Conservation (phyloP, 2,113 vertebrate genomes). For the Silurus glanis region DNA sequence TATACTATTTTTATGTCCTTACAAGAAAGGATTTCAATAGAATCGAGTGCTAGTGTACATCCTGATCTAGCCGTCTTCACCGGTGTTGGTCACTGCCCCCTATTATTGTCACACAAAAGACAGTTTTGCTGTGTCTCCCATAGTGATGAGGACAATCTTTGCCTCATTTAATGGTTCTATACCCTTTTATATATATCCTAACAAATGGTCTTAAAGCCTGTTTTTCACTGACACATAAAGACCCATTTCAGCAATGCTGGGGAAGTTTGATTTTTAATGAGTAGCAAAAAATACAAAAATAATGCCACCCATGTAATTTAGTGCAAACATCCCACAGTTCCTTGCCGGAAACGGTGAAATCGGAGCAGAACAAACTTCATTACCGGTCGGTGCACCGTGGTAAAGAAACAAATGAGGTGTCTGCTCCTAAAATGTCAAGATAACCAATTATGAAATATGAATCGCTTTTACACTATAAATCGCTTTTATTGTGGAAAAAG, state of each 20-base stretch:
- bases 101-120: conserved; percentile 15
- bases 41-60: conserved; percentile 11
- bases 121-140: background rate
- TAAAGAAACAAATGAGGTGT: conserved; percentile 71
- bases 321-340: conserved; percentile 58
- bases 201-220: conserved; percentile 38
- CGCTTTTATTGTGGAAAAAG: conserved; percentile 45
- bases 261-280: conserved; percentile 62
- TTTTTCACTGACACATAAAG: conserved; percentile 45
- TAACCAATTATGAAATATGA: conserved; percentile 77
- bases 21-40: conserved; percentile 7
- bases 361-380: conserved; percentile 64
- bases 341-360: conserved; percentile 62
- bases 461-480: conserved; percentile 63
- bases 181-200: background rate
- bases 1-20: background rate
- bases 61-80: background rate
- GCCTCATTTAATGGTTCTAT: background rate
- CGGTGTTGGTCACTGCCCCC: conserved; percentile 6
- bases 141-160: conserved; percentile 4
- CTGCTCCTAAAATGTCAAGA: conserved; percentile 76
- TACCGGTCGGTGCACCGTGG: conserved; percentile 65
- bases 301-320: conserved; percentile 67
- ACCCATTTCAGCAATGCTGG: conserved; percentile 43
- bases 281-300: conserved; percentile 62